Base-by-base conservation (phyloP, 1,140 invertebrate species). In the Atopsyche davidsoni region DNA sequence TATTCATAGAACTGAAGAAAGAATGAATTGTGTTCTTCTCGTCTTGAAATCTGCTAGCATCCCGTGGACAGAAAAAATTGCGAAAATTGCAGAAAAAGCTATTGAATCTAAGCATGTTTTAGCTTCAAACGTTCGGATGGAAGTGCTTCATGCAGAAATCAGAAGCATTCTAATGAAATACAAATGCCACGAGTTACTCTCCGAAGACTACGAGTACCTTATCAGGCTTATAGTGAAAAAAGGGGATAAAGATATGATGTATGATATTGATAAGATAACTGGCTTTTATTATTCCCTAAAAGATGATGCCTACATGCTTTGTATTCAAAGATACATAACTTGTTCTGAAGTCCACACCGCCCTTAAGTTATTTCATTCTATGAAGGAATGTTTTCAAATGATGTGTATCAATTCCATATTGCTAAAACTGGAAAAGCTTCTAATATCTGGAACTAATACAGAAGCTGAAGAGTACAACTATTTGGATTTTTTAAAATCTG, bases 81-180 rank as follows among this genome's bases (percentile, higher is more conserved):
- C 24, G 13, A 52, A 31, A 4, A 55, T 58, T 24, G 36, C 48
- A 21, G 32, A 44, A 4, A 43, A 38, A 11, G 34, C 45, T 4
- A 17, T 51, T 2, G 17, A 41, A 18, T 24, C 38, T 10, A 25
- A 49, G 31, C 52, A 55, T 22, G 10, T 16, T 4, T 21, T 55
- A 4, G 14, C 46, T 2, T 19, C 34, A n/a, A 18, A 35, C 25
- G 34, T 58, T 21, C 28, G 34, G 6, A 47, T 43, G 9, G 57
- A 58, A 38, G 53, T 55, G 19, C 11, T 52, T 2, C 42, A 49
- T 35, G 46, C 57, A 14, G 42, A 55, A 19, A 43, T 58, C 9
- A 46, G 36, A 46, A 31, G 31, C n/a, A 49, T 55, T 13, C 39
- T 55, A 2, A 49, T 58, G 46, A 58, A 58, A 55, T 58, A 58